A percentile compares a stretch with the other conserved stretches of the same genome.
phyloP scores from a whole-genome alignment of 2,113 vertebrate genomes.

The Varanus salvator region DNA sequence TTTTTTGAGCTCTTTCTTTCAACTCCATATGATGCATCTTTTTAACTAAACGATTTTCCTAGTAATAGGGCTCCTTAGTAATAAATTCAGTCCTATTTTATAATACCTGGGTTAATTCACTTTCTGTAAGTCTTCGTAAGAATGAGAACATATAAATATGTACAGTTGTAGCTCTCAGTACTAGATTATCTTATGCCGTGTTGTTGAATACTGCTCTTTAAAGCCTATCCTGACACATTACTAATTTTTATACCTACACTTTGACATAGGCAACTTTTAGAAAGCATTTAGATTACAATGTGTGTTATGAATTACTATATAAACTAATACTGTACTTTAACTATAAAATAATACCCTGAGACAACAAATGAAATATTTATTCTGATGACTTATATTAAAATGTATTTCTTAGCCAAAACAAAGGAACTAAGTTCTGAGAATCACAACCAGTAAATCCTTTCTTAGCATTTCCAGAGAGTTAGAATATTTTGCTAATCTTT shows the following conservation, averaged over 20 bases:
- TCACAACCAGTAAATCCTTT: slow-evolving; percentile 48
- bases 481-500: slow-evolving; percentile 50
- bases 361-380: slow-evolving; percentile 40
- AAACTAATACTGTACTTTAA: slow-evolving; percentile 66
- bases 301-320: slow-evolving; percentile 54
- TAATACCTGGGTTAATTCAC: slow-evolving; percentile 53
- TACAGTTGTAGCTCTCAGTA: slow-evolving; percentile 69
- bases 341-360: slow-evolving; percentile 48
- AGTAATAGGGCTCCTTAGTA: slow-evolving; percentile 1
- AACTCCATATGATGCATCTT: not conserved
- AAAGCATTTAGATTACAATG: slow-evolving; percentile 68
- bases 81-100: slow-evolving; percentile 44
- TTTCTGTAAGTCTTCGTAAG: slow-evolving; percentile 51
- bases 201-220: slow-evolving; percentile 64
- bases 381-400: slow-evolving; percentile 58
- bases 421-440: slow-evolving; percentile 58
- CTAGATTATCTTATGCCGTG: slow-evolving; percentile 71
- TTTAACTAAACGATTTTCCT: slow-evolving; percentile 19
- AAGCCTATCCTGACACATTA: slow-evolving; percentile 66
- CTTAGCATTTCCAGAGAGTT: slow-evolving; percentile 35
- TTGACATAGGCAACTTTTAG: slow-evolving; percentile 76
- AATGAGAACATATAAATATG: slow-evolving; percentile 62
- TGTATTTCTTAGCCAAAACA: slow-evolving; percentile 48
- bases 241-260: slow-evolving; percentile 68
- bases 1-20: not conserved